These are phyloP conservation scores for Choreutis nemorana DNA, from an alignment of 2,888 invertebrate genomes.

Conservation along the genomic window DNA sequence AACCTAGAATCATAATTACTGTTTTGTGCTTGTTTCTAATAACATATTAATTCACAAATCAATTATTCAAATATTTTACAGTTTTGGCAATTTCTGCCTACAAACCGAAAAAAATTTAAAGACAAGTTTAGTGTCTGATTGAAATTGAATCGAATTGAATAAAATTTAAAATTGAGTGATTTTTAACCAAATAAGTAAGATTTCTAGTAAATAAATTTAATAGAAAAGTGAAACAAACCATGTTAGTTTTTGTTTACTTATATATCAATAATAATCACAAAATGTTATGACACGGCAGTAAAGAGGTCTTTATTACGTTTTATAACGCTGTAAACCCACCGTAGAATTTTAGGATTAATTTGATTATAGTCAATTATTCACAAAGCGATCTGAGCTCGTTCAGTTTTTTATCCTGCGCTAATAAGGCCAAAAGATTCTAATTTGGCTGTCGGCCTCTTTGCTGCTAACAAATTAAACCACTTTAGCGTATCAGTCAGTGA, in stretches of 20 bases:
- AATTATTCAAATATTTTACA: too few species aligned
- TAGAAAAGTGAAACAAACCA: too few species aligned
- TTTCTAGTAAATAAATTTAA: too few species aligned
- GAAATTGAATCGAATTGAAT: too few species aligned
- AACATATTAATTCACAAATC: too few species aligned
- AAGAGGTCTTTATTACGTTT: slow-evolving; percentile 60
- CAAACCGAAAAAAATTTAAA: too few species aligned
- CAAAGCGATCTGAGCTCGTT: slow-evolving; percentile 52
- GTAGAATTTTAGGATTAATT: slow-evolving; percentile 65
- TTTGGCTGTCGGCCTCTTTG: slow-evolving; percentile 62
- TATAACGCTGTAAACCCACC: slow-evolving; percentile 63
- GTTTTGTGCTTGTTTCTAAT: too few species aligned
- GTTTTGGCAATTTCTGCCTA: too few species aligned
- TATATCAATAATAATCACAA: slow-evolving; percentile 23
- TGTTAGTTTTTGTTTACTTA: slow-evolving; percentile 4
- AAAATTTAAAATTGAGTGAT: too few species aligned
- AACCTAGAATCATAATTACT: too few species aligned
- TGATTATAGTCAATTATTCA: slow-evolving; percentile 66
- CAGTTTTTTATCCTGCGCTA: slow-evolving; percentile 50
- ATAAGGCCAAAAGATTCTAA: slow-evolving; percentile 64
- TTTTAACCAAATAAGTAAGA: too few species aligned
- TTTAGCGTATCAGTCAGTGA: slow-evolving; percentile 59
- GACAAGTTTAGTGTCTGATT: too few species aligned
- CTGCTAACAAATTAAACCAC: slow-evolving; percentile 61
- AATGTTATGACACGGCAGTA: slow-evolving; percentile 48